Evolutionary conservation across 2,113 vertebrate genomes (phyloP), one percentile per base, ranked within the genome.

Genomic region (Cynocephalus volans): DNA sequence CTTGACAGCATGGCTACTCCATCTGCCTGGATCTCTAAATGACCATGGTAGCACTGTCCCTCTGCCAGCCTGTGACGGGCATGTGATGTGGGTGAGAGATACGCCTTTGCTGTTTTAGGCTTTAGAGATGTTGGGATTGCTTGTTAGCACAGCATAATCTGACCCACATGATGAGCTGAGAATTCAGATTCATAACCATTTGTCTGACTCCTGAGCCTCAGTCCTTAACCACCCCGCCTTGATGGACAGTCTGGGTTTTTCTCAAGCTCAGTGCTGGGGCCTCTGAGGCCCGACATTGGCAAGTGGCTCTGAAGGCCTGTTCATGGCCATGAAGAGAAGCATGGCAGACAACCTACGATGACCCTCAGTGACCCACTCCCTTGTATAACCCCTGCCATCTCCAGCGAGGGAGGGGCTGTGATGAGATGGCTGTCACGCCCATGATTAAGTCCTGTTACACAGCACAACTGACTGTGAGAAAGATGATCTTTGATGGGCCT

Each of bases 371-470:
- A 8, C 0, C 60, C 85, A n/a, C 14, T 2, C 10, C 8, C 1
- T n/a, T 10, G 8, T 10, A 6, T n/a, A 15, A 36, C 21, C 3
- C 7, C 13, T 41, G n/a, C 67, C 13, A n/a, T 14, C 15, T 18
- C 1, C 19, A 15, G n/a, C 13, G 26, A 24, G 50, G 13, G 28
- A 36, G n/a, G 73, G 52, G 17, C 92, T 31, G 13, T 2, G 6
- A 64, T 12, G 15, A 28, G 31, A 60, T 0, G 0, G 75, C 0
- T 56, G 15, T 7, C 33, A 3, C 21, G 33, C 54, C n/a, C 31
- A 1, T 8, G 31, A 80, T 17, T 33, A 11, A 28, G 4, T 9
- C 17, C 56, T 69, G 26, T 36, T 9, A 21, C 0, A 2, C 0
- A 8, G 60, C 58, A 67, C 26, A 3, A 8, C 2, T 4, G 48